A percentile compares a stretch with the other conserved stretches of the same genome.
phyloP scores from a whole-genome alignment of 2,797 vertebrate genomes.

The Hoplostethus atlanticus region DNA sequence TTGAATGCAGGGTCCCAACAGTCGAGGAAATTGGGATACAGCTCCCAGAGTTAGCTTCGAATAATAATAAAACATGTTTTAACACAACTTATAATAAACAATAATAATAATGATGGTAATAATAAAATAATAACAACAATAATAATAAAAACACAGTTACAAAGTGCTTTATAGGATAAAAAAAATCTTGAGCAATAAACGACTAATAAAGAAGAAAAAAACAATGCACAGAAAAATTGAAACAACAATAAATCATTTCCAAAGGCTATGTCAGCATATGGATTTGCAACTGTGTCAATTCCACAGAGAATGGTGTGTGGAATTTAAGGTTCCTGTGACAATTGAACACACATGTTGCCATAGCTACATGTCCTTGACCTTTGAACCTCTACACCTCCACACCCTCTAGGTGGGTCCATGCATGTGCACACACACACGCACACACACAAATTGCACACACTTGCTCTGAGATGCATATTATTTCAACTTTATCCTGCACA shows the following conservation, averaged over 20 bases:
- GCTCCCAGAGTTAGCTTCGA: background rate
- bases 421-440: background rate
- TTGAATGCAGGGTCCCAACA: slow-evolving; percentile 9
- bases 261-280: background rate
- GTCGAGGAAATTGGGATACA: slow-evolving; percentile 19
- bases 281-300: background rate
- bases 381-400: slow-evolving; percentile 10
- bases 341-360: slow-evolving; percentile 28
- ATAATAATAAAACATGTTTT: background rate
- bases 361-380: slow-evolving; percentile 42
- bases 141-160: no score
- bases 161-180: no score
- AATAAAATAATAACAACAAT: no score
- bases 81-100: no score
- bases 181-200: no score
- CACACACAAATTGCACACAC: background rate
- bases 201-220: no score
- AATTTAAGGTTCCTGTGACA: background rate
- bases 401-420: no score
- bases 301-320: background rate
- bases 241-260: background rate
- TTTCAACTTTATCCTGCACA: no score
- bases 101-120: background rate
- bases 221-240: no score
- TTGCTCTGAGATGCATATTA: background rate